Base-by-base conservation (phyloP, 2,888 invertebrate genomes). In the Ganaspis brasiliensis region DNA sequence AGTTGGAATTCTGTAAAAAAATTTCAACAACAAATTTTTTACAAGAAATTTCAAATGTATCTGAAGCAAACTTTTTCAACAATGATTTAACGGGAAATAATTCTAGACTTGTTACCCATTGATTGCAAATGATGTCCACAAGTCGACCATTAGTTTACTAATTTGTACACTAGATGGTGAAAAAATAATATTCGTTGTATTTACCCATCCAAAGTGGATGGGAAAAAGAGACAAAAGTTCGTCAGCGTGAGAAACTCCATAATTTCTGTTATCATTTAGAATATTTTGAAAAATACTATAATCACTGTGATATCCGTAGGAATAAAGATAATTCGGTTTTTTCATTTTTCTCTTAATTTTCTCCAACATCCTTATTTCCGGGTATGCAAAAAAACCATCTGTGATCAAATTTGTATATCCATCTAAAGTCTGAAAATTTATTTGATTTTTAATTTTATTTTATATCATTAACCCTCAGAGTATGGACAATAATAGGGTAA, bases 181-280 rank as follows among this genome's bases (percentile, higher is more conserved):
- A 49, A 49, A 49, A 49, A n/a, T 16, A 6, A 16, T 16, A n/a
- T 49, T 16, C 16, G 49, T 49, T 49, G 5, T 49, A n/a, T 49
- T 49, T n/a, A 49, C 6, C 5, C 14, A 0, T n/a, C 14, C 14
- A 49, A n/a, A 49, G 14, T 14, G 6, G 16, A 3, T 6, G 8
- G 49, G 49, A 49, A 49, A 49, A 6, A 49, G 16, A 49, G 4
- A 49, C 16, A 49, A n/a, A 4, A 49, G 6, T 49, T 49, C 74
- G 56, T 37, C 82, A 79, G 31, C 73, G 74, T 5, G 75, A 74
- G 8, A 82, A 81, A 2, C 79, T 72, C 77, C 83, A 12, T 21
- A 10, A n/a, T n/a, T n/a, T n/a, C n/a, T n/a, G 21, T 40, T 63
- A 6, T 6, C 12, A 8, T n/a, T n/a, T 12, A 0, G 3, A 4